Evolutionary conservation across 2,888 invertebrate species (phyloP).

Genomic region (Epinotia brunnichana): DNA sequence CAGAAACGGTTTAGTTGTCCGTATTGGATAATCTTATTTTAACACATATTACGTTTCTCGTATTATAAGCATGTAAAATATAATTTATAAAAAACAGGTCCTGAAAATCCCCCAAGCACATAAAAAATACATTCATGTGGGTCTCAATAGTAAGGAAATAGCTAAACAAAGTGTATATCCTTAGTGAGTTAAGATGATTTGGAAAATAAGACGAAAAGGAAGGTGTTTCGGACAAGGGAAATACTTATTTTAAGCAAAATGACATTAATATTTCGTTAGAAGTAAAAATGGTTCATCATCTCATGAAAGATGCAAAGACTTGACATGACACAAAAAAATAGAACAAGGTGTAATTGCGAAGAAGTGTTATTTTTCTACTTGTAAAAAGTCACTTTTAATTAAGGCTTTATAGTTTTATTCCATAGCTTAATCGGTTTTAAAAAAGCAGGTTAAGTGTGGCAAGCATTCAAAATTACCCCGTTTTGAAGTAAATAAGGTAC

Average conservation of each 20-base stretch:
- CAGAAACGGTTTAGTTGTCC: background rate
- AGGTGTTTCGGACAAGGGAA: background rate
- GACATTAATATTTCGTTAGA: constrained; percentile 21
- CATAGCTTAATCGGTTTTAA: background rate
- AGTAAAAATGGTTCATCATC: background rate
- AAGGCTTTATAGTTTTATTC: background rate
- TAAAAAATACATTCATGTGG: no score
- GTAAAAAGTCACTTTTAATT: background rate
- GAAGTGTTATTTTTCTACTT: background rate
- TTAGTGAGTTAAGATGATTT: background rate
- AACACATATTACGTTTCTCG: no score
- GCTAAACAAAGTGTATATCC: background rate
- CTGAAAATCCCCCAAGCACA: no score
- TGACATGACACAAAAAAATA: background rate
- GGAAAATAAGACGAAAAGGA: background rate
- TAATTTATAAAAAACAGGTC: no score
- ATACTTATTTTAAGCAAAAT: constrained; percentile 42
- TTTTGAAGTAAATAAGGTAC: background rate
- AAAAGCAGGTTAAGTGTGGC: background rate
- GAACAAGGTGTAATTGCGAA: background rate
- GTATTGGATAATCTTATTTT: background rate
- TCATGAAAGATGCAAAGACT: background rate
- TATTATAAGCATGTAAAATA: no score
- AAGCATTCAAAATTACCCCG: background rate
- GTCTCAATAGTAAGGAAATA: background rate